These are phyloP conservation scores for western clawed frog (Xenopus tropicalis) DNA, from an alignment of 2,113 vertebrate genomes.

Conservation along the genomic window DNA sequence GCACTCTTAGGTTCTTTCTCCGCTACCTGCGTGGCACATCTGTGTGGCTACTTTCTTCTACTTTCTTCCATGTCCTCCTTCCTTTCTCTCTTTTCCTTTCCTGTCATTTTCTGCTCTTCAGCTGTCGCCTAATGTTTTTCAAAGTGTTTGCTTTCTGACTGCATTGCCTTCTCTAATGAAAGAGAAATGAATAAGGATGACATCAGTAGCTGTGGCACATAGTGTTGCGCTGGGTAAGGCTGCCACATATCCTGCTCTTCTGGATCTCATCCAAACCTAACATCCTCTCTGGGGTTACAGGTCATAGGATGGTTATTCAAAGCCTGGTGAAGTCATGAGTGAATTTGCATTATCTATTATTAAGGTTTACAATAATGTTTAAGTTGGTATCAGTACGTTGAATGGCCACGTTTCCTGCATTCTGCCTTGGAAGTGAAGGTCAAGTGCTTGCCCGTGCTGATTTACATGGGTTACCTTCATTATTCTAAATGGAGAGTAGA, in stretches of 20 bases:
- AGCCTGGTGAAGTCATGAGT: constrained; percentile 65
- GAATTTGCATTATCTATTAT: constrained; percentile 60
- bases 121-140: too few species aligned
- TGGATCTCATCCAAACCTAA: constrained; percentile 67
- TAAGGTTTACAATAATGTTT: constrained; percentile 67
- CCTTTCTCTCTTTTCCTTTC: too few species aligned
- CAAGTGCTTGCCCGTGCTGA: background rate
- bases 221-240: constrained; percentile 55
- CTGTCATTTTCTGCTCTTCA: too few species aligned
- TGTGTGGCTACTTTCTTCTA: too few species aligned
- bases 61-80: too few species aligned
- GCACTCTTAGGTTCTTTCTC: too few species aligned
- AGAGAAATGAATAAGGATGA: constrained; percentile 47
- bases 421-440: constrained; percentile 16
- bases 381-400: constrained; percentile 63
- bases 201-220: constrained; percentile 60
- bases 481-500: background rate
- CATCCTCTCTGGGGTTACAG: constrained; percentile 80
- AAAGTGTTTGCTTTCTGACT: background rate
- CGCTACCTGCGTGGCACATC: too few species aligned
- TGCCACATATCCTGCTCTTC: constrained; percentile 72
- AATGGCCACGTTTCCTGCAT: constrained; percentile 71
- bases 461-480: background rate
- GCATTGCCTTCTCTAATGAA: background rate
- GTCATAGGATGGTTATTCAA: constrained; percentile 76